Conservation (phyloP, 2,113 vertebrate species). For the Taurulus bubalis region DNA sequence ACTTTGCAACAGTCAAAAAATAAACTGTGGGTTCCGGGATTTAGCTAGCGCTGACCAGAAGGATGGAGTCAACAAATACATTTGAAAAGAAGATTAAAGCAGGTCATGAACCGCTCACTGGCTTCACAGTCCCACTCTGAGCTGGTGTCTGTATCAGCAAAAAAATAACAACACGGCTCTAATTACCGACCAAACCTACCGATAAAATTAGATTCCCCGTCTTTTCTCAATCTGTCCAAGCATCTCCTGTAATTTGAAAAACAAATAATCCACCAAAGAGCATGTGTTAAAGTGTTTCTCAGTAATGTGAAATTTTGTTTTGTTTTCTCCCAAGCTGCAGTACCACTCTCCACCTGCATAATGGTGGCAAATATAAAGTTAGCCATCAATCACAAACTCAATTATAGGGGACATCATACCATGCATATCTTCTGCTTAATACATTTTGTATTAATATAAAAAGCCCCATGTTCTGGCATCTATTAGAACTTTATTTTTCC, state of each 20-base stretch:
- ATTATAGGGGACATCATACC: too few relatives aligned
- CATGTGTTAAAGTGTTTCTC: background rate
- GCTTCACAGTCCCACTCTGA: background rate
- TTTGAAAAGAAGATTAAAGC: background rate
- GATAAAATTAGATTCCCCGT: background rate
- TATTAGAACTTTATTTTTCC: too few relatives aligned
- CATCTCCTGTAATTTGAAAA: background rate
- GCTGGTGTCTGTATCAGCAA: background rate
- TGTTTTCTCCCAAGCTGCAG: background rate
- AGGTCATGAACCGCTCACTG: background rate
- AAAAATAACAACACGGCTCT: background rate
- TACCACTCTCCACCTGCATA: background rate
- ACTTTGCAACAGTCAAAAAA: background rate
- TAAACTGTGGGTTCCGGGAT: background rate
- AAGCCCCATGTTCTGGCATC: too few relatives aligned
- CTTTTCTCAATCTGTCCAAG: background rate
- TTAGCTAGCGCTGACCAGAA: background rate
- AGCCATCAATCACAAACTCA: too few relatives aligned
- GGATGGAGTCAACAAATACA: background rate
- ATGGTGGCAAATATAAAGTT: too few relatives aligned
- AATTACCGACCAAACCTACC: background rate
- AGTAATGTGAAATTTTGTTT: background rate
- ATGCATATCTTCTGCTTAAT: too few relatives aligned
- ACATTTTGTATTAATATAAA: too few relatives aligned
- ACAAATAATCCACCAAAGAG: background rate